These are phyloP conservation scores for Neoitamus cyanurus DNA, from an alignment of 2,888 invertebrate species.

Conservation along the genomic window DNA sequence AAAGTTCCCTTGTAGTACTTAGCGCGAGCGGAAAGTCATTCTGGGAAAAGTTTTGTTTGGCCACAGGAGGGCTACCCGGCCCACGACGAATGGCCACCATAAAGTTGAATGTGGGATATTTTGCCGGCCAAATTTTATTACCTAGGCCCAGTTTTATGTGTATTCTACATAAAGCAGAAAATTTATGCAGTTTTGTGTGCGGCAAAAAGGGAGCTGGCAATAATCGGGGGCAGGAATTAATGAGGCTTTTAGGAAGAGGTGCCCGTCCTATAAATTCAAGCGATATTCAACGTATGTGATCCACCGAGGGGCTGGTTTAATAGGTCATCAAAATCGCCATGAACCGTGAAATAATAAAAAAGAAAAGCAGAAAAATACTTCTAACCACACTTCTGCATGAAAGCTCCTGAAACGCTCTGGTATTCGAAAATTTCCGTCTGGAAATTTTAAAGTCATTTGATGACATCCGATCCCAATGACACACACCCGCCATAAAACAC, in stretches of 20 bases:
- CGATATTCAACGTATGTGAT: neutral
- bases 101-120: slow-evolving; percentile 22
- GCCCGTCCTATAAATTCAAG: neutral
- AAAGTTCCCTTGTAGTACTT: neutral
- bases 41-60: neutral
- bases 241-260: slow-evolving; percentile 6
- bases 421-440: neutral
- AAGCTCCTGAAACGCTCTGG: neutral
- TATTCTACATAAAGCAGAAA: neutral
- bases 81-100: neutral
- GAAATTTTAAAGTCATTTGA: slow-evolving; percentile 19
- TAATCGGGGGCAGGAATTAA: slow-evolving; percentile 14
- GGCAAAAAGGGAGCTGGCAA: neutral
- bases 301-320: neutral
- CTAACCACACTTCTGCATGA: neutral
- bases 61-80: neutral
- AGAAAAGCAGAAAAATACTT: neutral
- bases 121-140: slow-evolving; percentile 11
- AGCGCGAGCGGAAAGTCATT: slow-evolving; percentile 16
- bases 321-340: neutral
- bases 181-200: neutral
- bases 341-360: neutral
- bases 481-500: neutral
- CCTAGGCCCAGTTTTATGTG: slow-evolving; percentile 16
- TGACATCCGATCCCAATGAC: slow-evolving; percentile 17